These are phyloP conservation scores for Hymenochirus boettgeri DNA, from an alignment of 2,113 vertebrate genomes.

Conservation along the genomic window DNA sequence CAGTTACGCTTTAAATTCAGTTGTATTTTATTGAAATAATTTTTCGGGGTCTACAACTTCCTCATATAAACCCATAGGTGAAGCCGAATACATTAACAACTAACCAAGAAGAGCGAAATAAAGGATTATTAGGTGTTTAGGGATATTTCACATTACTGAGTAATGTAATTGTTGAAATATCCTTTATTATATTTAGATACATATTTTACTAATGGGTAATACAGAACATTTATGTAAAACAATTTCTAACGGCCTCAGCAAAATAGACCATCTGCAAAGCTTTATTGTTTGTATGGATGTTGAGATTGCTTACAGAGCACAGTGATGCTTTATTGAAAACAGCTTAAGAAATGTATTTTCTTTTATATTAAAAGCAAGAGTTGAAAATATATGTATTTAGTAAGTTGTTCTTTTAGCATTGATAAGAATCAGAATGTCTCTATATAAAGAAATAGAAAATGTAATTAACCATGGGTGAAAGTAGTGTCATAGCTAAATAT, in stretches of 20 bases:
- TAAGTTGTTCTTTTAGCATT: background rate
- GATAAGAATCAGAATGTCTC: too few relatives aligned
- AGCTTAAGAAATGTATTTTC: too few relatives aligned
- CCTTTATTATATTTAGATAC: background rate
- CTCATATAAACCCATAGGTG: too few relatives aligned
- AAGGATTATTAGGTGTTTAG: background rate
- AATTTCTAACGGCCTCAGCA: background rate
- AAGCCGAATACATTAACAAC: too few relatives aligned
- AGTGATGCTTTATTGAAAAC: slow-evolving; percentile 10
- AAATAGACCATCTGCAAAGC: background rate
- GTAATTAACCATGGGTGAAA: too few relatives aligned
- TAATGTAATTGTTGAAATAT: background rate
- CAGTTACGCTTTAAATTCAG: too few relatives aligned
- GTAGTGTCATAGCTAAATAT: too few relatives aligned
- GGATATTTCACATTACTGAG: background rate
- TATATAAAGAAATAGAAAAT: too few relatives aligned
- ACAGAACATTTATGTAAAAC: background rate
- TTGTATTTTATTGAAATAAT: too few relatives aligned
- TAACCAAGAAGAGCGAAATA: too few relatives aligned
- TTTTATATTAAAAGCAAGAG: background rate
- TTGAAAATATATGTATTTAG: background rate
- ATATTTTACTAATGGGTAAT: background rate
- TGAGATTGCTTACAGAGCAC: background rate
- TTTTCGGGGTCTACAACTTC: too few relatives aligned
- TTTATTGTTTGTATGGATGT: slow-evolving; percentile 1